Percentiles rank a stretch among this genome's conserved stretches.
phyloP scores from a whole-genome alignment of 2,797 vertebrate genomes.

The Scomberomorus guttatus region DNA sequence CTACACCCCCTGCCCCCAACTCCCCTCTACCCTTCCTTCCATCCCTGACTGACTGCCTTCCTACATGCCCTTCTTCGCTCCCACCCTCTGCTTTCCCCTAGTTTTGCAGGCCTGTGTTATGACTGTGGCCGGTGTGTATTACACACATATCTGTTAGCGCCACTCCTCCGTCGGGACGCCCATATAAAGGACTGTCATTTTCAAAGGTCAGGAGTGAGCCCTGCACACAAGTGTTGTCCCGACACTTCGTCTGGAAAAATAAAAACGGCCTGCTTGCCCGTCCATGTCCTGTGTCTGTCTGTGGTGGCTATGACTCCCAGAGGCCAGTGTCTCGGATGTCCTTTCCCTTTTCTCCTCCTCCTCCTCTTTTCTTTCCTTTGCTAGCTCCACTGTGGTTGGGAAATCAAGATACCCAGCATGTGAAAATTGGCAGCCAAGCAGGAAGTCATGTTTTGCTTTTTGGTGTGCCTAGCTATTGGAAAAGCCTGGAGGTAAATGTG shows the following conservation, averaged over 20 bases:
- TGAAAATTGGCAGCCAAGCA: conserved; percentile 53
- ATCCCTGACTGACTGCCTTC: conserved; percentile 65
- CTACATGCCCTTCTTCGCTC: conserved; percentile 54
- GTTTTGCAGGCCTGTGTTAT: conserved; percentile 82
- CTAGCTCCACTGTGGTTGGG: conserved; percentile 44
- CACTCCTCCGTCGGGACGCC: conserved; percentile 80
- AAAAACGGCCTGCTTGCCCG: conserved; percentile 61
- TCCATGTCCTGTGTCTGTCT: conserved; percentile 70
- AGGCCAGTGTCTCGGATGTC: conserved; percentile 66
- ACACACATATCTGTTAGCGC: conserved; percentile 85
- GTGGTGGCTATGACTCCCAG: conserved; percentile 52
- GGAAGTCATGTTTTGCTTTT: conserved; percentile 57
- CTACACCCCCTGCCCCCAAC: conserved; percentile 33
- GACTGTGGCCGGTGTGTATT: conserved; percentile 87
- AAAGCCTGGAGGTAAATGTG: conserved; percentile 45
- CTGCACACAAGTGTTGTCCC: conserved; percentile 87
- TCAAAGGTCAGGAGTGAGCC: conserved; percentile 87
- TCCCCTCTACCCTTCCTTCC: conserved; percentile 56
- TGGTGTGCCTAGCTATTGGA: conserved; percentile 33
- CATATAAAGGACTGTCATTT: conserved; percentile 88
- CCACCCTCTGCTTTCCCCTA: conserved; percentile 52
- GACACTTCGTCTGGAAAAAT: conserved; percentile 82
- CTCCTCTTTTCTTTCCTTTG: conserved; percentile 28
- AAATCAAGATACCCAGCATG: conserved; percentile 51
- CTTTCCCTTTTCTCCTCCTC: conserved; percentile 57